These are phyloP conservation scores for Cephus cinctus DNA, from an alignment of 1,140 invertebrate species.

Conservation along the genomic window DNA sequence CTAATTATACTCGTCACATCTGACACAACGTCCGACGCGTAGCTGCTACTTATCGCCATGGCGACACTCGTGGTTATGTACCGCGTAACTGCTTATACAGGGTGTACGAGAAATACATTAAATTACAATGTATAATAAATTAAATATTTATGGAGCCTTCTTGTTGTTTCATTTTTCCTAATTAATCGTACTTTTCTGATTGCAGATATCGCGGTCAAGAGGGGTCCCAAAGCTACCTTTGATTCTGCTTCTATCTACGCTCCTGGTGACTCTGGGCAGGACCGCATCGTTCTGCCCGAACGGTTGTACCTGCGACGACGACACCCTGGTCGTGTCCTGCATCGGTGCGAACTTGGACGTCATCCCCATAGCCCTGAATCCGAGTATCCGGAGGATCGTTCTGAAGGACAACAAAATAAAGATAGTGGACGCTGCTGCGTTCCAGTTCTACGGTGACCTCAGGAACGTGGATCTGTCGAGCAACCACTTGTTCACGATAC, in stretches of 20 bases:
- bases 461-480: conserved; percentile 80
- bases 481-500: conserved; percentile 79
- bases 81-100: too few relatives aligned
- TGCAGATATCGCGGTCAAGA: conserved; percentile 19
- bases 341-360: conserved; percentile 82
- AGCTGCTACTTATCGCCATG: too few relatives aligned
- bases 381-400: conserved; percentile 79
- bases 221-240: too few relatives aligned
- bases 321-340: conserved; percentile 83
- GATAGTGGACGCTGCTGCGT: conserved; percentile 77
- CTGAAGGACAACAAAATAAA: conserved; percentile 85
- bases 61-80: too few relatives aligned
- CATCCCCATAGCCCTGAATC: conserved; percentile 88
- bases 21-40: too few relatives aligned
- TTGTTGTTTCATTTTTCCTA: too few relatives aligned
- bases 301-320: conserved; percentile 84
- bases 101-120: too few relatives aligned
- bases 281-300: conserved; percentile 66
- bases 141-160: too few relatives aligned
- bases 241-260: too few relatives aligned
- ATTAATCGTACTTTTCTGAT: conserved; percentile 20
- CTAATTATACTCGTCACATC: too few relatives aligned
- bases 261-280: conserved; percentile 37
- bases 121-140: too few relatives aligned
- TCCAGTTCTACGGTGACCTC: conserved; percentile 83